Evolutionary conservation across 1,140 invertebrate genomes (phyloP).

Genomic region (Papilio aristodemus): DNA sequence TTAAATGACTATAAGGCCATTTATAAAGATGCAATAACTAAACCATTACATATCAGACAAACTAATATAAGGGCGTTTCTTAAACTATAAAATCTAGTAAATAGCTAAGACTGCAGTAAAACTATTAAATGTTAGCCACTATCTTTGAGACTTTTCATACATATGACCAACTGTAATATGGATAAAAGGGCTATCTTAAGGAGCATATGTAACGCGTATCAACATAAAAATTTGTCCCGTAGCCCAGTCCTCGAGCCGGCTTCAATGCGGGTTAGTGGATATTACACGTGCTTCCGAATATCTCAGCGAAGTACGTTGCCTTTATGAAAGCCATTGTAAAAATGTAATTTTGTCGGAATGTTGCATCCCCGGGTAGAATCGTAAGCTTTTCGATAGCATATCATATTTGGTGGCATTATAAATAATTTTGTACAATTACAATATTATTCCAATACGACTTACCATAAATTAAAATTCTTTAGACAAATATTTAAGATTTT

Average conservation of each 20-base stretch:
- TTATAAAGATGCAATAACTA: no score
- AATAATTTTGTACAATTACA: no score
- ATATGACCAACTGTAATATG: background rate
- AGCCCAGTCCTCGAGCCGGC: constrained; percentile 14
- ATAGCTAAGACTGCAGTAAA: no score
- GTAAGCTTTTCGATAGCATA: background rate
- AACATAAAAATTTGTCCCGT: constrained; percentile 31
- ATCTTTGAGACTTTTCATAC: background rate
- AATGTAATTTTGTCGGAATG: constrained; percentile 27
- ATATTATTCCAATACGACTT: no score
- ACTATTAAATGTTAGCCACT: no score
- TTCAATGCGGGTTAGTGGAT: constrained; percentile 31
- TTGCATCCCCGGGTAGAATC: constrained; percentile 3
- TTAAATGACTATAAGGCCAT: background rate
- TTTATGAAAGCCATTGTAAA: constrained; percentile 33
- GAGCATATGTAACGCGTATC: constrained; percentile 18
- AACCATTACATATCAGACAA: no score
- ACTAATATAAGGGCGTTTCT: no score
- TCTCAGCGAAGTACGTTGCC: constrained; percentile 29
- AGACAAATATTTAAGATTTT: no score
- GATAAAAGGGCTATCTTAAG: constrained; percentile 16
- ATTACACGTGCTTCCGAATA: constrained; percentile 34
- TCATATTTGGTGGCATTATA: no score
- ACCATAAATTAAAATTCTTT: no score
- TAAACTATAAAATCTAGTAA: no score